phyloP scores from a whole-genome alignment of 1,140 invertebrate genomes.

The Drosophila aff. region DNA sequence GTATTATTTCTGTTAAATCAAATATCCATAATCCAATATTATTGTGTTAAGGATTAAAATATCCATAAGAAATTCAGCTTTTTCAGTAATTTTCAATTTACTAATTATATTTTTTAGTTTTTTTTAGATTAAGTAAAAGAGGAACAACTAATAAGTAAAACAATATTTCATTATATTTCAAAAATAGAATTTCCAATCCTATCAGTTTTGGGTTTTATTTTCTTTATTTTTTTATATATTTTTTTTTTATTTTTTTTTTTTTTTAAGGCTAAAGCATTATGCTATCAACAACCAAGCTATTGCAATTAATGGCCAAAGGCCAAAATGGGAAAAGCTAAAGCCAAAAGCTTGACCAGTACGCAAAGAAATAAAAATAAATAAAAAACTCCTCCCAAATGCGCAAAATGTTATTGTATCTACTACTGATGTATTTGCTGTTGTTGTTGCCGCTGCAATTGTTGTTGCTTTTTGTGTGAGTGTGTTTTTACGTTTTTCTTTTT shows the following conservation, averaged over 20 bases:
- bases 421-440: not conserved
- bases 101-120: too few relatives aligned
- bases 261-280: not conserved
- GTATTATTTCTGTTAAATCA: too few relatives aligned
- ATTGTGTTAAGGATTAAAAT: not conserved
- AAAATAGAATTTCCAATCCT: not conserved
- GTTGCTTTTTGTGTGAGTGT: slow-evolving; percentile 15
- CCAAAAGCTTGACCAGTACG: slow-evolving; percentile 42
- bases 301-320: slow-evolving; percentile 9
- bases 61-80: not conserved
- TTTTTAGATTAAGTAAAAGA: too few relatives aligned
- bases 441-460: slow-evolving; percentile 19
- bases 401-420: slow-evolving; percentile 29
- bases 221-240: too few relatives aligned
- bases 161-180: not conserved
- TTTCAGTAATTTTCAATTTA: not conserved
- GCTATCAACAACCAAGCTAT: not conserved
- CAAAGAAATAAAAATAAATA: slow-evolving; percentile 9
- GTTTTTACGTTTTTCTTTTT: slow-evolving; percentile 29
- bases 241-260: not conserved
- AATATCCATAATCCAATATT: not conserved
- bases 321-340: slow-evolving; percentile 23
- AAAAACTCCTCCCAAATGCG: slow-evolving; percentile 34
- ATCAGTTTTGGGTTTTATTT: not conserved
- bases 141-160: too few relatives aligned